phyloP scores from a whole-genome alignment of 2,113 vertebrate genomes.

The Otus sunia region DNA sequence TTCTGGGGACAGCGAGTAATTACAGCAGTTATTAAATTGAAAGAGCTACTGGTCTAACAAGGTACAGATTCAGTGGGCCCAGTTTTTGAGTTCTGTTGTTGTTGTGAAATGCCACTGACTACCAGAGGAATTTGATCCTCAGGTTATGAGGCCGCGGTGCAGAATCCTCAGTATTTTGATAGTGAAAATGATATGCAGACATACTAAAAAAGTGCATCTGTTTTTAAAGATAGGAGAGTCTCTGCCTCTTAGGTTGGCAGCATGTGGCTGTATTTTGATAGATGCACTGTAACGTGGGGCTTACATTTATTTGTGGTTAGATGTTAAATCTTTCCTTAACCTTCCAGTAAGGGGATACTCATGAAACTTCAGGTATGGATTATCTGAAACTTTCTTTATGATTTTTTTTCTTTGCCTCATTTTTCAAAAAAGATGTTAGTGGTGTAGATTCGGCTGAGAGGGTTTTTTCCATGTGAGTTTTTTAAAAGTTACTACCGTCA shows the following conservation, averaged over 20 bases:
- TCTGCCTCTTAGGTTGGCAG: slow-evolving; percentile 40
- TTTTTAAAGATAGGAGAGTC: slow-evolving; percentile 48
- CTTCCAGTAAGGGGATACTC: not conserved
- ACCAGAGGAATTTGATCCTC: not conserved
- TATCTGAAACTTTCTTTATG: not conserved
- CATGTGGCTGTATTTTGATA: not conserved
- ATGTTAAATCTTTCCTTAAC: not conserved
- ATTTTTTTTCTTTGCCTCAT: not conserved
- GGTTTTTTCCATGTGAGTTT: not conserved
- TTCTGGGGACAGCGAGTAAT: not conserved
- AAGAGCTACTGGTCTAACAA: not conserved
- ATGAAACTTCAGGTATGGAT: not conserved
- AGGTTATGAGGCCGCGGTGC: not conserved
- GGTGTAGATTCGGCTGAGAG: not conserved
- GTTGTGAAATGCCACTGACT: not conserved
- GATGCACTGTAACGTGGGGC: not conserved
- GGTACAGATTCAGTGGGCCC: not conserved
- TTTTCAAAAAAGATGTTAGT: not conserved
- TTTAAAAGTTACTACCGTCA: not conserved
- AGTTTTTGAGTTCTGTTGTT: not conserved
- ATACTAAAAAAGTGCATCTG: not conserved
- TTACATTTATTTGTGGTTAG: slow-evolving; percentile 4
- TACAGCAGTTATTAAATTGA: not conserved
- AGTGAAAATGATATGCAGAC: not conserved
- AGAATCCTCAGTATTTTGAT: slow-evolving; percentile 47